Evolutionary conservation across 2,888 invertebrate genomes (phyloP), one percentile per base, ranked within the genome.

Genomic region (Nemotelus nigrinus): DNA sequence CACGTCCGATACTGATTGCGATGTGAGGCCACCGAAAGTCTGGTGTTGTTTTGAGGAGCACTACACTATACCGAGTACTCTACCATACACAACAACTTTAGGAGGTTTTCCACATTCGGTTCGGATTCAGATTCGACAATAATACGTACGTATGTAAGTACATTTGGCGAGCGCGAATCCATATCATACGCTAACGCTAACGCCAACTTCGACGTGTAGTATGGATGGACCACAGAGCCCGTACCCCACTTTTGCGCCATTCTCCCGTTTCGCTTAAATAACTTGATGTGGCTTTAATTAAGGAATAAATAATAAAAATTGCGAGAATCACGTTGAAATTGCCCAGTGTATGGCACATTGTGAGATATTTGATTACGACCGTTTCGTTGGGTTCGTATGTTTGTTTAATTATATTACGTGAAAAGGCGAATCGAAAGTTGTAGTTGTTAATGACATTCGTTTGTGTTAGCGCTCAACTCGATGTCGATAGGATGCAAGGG

Each of bases 231-330:
- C 70, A 55, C 25, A 25, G 25, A 25, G 25, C 25, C 25, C 25
- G 25, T 25, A 25, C 70, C 70, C 70, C 70, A 70, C 70, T 70
- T 70, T 70, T 68, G n/a, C 60, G 25, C 25, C 25, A 41, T 2
- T 41, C 67, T 67, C 67, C 47, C 67, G 67, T 70, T 70, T 70
- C 44, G 70, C 70, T 70, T 67, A 67, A 53, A 53, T 70, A 55
- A 70, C 70, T 70, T 70, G 70, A 55, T 70, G 70, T 25, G 70
- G 70, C 70, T 70, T 70, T 55, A 70, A 70, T 70, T 70, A 55
- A 70, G 70, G 70, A 55, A 70, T 55, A 70, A 70, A 55, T 55
- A 55, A 70, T 10, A 70, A 70, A 55, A 70, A 70, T 70, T 70
- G 70, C 70, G 70, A 70, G 55, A 55, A 70, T 48, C 70, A 70